Percentiles rank a stretch among this genome's conserved stretches.
Evolutionary conservation across 2,113 vertebrate species (phyloP).

Genomic region (Scolopax mira): DNA sequence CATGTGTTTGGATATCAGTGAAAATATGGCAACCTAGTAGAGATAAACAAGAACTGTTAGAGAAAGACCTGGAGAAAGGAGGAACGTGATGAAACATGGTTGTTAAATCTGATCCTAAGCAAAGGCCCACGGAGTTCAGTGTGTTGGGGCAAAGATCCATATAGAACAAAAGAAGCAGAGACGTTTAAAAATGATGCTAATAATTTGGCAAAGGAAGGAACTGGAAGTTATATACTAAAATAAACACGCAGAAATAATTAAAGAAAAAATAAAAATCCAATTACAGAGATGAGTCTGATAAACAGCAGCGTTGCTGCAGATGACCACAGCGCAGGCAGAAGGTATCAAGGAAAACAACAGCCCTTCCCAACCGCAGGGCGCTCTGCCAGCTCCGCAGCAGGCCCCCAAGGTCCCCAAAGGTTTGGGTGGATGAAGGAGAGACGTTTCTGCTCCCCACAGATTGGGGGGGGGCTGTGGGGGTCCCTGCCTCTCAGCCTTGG

Average conservation of each 20-base stretch:
- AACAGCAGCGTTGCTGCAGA: slow-evolving; percentile 16
- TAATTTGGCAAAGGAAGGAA: slow-evolving; percentile 34
- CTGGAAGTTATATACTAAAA: slow-evolving; percentile 37
- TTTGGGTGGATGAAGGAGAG: background rate
- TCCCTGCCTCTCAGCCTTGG: background rate
- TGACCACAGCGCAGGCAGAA: background rate
- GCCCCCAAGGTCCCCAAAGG: background rate
- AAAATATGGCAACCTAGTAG: background rate
- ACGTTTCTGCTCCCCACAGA: background rate
- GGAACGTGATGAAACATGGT: background rate
- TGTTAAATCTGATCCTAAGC: slow-evolving; percentile 23
- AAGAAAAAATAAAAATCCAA: background rate
- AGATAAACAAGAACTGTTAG: slow-evolving; percentile 23
- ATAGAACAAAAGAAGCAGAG: slow-evolving; percentile 11
- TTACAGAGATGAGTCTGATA: slow-evolving; percentile 28
- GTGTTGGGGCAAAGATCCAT: slow-evolving; percentile 22
- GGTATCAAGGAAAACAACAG: slow-evolving; percentile 58
- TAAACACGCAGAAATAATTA: background rate
- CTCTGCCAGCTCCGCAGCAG: background rate
- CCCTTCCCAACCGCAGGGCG: slow-evolving; percentile 24
- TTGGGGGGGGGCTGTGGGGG: background rate
- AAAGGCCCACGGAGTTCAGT: background rate
- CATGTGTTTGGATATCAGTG: slow-evolving; percentile 1
- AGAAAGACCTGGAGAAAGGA: slow-evolving; percentile 11
- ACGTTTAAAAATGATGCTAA: background rate